Evolutionary conservation across 1,140 invertebrate genomes (phyloP), one percentile per base, ranked within the genome.

Genomic region (Dreissena polymorpha): DNA sequence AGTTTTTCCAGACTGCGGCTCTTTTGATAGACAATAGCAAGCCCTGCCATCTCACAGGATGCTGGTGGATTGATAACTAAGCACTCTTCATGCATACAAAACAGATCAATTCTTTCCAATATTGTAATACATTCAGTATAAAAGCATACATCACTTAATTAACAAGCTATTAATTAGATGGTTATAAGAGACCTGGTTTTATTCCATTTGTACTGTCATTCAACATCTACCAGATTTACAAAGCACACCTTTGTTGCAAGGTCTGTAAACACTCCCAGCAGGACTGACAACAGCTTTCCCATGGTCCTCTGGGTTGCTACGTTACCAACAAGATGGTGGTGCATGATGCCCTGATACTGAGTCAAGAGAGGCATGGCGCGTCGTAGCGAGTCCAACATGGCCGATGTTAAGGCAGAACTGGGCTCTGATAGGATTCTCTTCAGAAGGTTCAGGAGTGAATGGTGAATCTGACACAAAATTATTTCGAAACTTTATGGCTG

Each of bases 261-360:
- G 83, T 98, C 96, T 0, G 96, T 95, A 90, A 99, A 99, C 10
- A 98, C 95, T 72, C 95, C 96, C 25, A 98, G 91, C 49, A 99
- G 94, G 1, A 98, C 94, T 7, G 96, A 96, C 10, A 96, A 93
- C 90, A 98, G 95, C 93, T 99, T 99, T 78, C 95, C 95, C 5
- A 95, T 95, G 0, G 96, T 93, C 86, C 97, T 95, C 88, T 97
- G 96, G 8, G 95, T 94, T 16, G 95, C 95, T 5, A 97, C 93
- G 90, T 96, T 95, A 83, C 96, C 95, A 0, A 95, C 95, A 16
- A 98, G 90, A 87, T 97, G 96, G 91, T 95, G 97, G 89, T 98
- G 95, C 0, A 95, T 94, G 39, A 98, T 93, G 10, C 96, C 89
- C 49, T 95, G 91, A 85, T 96, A 96, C 92, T 98, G 96, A 68